Conservation (phyloP, 2,888 invertebrate species). For the Asteroscopus sphinx region DNA sequence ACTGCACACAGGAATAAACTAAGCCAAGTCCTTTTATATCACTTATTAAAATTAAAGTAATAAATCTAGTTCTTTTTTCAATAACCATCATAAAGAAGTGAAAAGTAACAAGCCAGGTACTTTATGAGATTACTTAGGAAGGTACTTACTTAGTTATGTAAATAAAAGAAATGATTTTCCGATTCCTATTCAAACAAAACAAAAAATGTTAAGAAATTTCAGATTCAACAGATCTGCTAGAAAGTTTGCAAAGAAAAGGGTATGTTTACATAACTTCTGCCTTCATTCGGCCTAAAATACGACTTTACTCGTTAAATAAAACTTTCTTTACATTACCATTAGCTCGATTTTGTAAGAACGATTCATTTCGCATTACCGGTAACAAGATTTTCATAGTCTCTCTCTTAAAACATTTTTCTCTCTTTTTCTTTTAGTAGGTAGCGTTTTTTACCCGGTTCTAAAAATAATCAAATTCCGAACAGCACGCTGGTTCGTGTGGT, state of each 20-base stretch:
- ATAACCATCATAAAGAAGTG: too few relatives aligned
- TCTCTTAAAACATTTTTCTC: not conserved
- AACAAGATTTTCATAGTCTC: conserved; percentile 39
- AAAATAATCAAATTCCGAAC: too few relatives aligned
- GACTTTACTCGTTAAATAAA: conserved; percentile 35
- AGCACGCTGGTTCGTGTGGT: too few relatives aligned
- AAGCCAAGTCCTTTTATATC: too few relatives aligned
- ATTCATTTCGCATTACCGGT: conserved; percentile 40
- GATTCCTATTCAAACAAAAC: conserved; percentile 8
- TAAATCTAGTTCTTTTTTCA: too few relatives aligned
- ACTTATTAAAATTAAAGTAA: too few relatives aligned
- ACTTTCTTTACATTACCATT: conserved; percentile 36
- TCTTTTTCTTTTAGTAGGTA: not conserved
- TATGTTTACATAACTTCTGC: conserved; percentile 41
- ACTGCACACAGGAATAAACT: too few relatives aligned
- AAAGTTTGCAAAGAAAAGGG: conserved; percentile 47
- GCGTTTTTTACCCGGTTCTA: too few relatives aligned
- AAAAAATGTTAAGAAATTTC: conserved; percentile 24
- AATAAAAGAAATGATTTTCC: conserved; percentile 29
- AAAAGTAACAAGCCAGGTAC: too few relatives aligned
- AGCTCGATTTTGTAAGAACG: conserved; percentile 26
- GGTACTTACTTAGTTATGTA: conserved; percentile 4
- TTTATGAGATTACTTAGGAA: not conserved
- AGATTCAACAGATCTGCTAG: conserved; percentile 30
- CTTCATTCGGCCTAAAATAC: conserved; percentile 28